Percentiles rank a stretch among this genome's conserved stretches.
Conservation (phyloP, 2,113 vertebrate species). For the Columba janthina region DNA sequence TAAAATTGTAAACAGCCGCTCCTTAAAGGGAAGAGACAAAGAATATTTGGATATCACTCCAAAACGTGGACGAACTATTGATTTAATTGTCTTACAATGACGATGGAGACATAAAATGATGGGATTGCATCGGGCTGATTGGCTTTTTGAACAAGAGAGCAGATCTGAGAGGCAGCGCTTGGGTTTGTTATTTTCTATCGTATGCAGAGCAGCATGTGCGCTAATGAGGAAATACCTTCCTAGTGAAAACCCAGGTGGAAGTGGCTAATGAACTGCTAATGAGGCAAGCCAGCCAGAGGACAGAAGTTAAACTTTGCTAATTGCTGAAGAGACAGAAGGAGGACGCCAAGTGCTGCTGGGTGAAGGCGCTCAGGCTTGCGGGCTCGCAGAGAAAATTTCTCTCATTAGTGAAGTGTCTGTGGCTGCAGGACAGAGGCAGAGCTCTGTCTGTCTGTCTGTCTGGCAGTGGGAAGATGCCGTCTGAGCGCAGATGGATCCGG, state of each 20-base stretch:
- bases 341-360: background rate
- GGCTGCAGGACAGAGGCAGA: slow-evolving; percentile 15
- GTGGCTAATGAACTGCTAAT: slow-evolving; percentile 56
- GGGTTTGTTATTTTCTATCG: background rate
- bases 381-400: background rate
- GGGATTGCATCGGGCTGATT: background rate
- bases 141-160: background rate
- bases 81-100: background rate
- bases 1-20: slow-evolving; percentile 4
- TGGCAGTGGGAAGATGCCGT: background rate
- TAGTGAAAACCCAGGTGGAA: slow-evolving; percentile 48
- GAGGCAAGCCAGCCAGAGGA: slow-evolving; percentile 50
- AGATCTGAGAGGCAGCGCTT: background rate
- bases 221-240: slow-evolving; percentile 54
- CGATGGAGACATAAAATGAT: background rate
- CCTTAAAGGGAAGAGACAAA: background rate
- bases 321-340: slow-evolving; percentile 28
- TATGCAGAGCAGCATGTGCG: background rate
- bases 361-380: background rate
- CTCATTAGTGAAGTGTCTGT: slow-evolving; percentile 30
- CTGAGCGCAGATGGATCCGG: background rate
- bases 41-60: background rate
- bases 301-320: slow-evolving; percentile 62
- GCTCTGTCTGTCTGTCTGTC: background rate
- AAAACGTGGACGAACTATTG: background rate